Evolutionary conservation across 2,888 invertebrate genomes (phyloP), one percentile per base, ranked within the genome.

Genomic region (Nomada lathburiana): DNA sequence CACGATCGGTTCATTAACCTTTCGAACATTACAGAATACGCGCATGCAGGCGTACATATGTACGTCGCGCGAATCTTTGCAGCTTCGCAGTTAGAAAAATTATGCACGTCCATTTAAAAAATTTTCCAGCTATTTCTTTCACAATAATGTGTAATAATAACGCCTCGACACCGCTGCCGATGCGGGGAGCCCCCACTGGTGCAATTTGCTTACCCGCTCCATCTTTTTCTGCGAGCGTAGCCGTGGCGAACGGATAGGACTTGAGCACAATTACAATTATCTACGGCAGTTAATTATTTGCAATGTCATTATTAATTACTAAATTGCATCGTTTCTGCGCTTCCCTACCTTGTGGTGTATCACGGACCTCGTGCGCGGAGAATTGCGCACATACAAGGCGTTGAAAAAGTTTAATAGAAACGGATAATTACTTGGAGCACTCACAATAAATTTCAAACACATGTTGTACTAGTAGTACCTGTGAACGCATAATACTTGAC

Each of bases 281-380:
- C 89, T 85, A 85, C 89, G 89, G 85, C 89, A 89, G 85, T 91
- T 91, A 92, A 92, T 92, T 92, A 91, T 90, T 89, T 86, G 87
- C 90, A 91, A 90, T 91, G 92, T 92, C 91, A 89, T 90, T 90
- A 92, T 92, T 92, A 93, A 93, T 92, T 92, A 91, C 89, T 90
- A 90, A 93, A 93, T 92, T 90, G 89, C 90, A 86, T 88, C 86
- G 88, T 87, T 68, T 68, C 59, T 52, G 50, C 26, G 23, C 67
- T 29, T 53, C 36, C 62, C 36, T n/a, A 52, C 20, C 44, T 53
- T 36, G 63, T 36, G 63, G 42, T 50, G 44, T 55, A 26, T 23
- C 76, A 29, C 65, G 52, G 23, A 18, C 62, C n/a, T 77, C 55
- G 52, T 50, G 81, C 64, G 86, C 29, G 71, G 81, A 86, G 76